These are phyloP conservation scores for Hipposideros larvatus DNA, from an alignment of 2,797 vertebrate species.

Conservation along the genomic window DNA sequence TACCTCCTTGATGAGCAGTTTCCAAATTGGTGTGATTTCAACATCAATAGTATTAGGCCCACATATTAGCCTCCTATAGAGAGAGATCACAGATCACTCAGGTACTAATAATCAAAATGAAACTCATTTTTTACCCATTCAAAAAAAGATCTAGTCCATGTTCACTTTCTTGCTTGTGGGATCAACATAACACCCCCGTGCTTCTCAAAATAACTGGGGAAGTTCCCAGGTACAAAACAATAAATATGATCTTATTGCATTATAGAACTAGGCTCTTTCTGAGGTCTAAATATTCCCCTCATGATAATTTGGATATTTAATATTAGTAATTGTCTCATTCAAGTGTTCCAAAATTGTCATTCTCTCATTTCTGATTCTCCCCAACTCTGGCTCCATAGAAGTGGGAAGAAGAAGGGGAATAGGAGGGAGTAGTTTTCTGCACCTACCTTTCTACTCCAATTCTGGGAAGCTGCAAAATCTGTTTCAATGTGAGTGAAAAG, in stretches of 20 bases:
- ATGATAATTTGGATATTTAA: neutral
- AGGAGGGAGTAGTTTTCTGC: neutral
- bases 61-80: constrained; percentile 88
- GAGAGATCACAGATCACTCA: constrained; percentile 66
- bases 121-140: neutral
- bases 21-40: constrained; percentile 90
- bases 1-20: constrained; percentile 91
- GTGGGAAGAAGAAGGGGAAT: neutral
- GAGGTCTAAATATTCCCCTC: neutral
- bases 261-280: neutral
- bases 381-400: neutral
- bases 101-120: constrained; percentile 45
- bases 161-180: neutral
- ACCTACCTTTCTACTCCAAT: neutral
- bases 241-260: neutral
- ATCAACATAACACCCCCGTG: neutral
- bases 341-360: neutral
- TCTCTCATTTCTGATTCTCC: neutral
- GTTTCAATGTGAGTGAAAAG: constrained; percentile 31
- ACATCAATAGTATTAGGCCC: constrained; percentile 90
- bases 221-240: neutral
- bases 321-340: neutral
- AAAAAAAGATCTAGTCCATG: neutral
- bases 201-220: neutral
- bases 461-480: neutral